Evolutionary conservation across 1,140 invertebrate genomes (phyloP).

Genomic region (Probaryconus sp.): DNA sequence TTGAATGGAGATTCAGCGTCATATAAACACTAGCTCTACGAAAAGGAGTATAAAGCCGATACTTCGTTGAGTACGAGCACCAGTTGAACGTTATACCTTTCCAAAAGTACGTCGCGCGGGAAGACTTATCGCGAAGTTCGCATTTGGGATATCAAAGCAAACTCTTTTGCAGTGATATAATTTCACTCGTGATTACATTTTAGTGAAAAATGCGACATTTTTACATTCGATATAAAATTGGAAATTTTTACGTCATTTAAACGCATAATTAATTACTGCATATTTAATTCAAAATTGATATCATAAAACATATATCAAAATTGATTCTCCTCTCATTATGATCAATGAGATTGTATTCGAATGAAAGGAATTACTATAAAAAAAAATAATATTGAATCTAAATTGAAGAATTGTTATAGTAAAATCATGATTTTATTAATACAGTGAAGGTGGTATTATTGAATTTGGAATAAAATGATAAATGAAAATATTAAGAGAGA

Average conservation of each 20-base stretch:
- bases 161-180: constrained; percentile 28
- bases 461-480: too few relatives aligned
- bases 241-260: background rate
- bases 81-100: constrained; percentile 58
- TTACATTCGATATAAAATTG: background rate
- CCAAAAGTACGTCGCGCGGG: constrained; percentile 51
- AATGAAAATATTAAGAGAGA: too few relatives aligned
- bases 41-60: constrained; percentile 45
- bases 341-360: too few relatives aligned
- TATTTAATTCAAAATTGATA: too few relatives aligned
- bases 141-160: constrained; percentile 25
- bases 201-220: constrained; percentile 12
- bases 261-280: too few relatives aligned
- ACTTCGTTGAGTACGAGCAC: constrained; percentile 37
- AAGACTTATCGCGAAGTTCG: constrained; percentile 29
- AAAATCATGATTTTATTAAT: too few relatives aligned
- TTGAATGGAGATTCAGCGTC: constrained; percentile 29
- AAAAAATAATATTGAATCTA: too few relatives aligned
- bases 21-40: constrained; percentile 32
- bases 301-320: too few relatives aligned
- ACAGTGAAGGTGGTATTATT: too few relatives aligned
- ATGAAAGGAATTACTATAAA: too few relatives aligned
- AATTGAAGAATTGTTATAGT: too few relatives aligned
- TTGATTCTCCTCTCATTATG: too few relatives aligned
- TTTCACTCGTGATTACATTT: constrained; percentile 3